These are phyloP conservation scores for Musca domestica DNA, from an alignment of 1,140 invertebrate genomes.

Conservation along the genomic window DNA sequence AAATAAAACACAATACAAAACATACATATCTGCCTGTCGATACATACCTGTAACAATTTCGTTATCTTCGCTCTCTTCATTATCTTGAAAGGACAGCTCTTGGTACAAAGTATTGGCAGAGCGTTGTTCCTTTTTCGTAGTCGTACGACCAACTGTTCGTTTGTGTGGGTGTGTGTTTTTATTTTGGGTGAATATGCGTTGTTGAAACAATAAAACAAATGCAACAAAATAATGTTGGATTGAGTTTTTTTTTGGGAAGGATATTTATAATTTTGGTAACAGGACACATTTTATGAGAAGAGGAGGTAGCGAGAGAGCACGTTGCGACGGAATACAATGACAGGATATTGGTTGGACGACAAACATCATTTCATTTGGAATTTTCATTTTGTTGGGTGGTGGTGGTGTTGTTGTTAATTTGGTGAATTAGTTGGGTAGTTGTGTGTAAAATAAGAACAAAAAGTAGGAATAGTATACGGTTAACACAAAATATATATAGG, in stretches of 20 bases:
- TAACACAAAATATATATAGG: constrained; percentile 9
- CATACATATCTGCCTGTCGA: not conserved
- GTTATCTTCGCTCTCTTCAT: constrained; percentile 78
- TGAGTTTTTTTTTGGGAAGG: no score
- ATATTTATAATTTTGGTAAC: not conserved
- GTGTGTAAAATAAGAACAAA: not conserved
- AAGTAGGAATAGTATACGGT: constrained; percentile 6
- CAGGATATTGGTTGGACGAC: no score
- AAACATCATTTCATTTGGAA: no score
- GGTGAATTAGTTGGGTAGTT: no score
- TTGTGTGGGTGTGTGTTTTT: no score
- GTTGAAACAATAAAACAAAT: not conserved
- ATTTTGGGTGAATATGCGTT: not conserved
- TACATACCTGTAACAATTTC: constrained; percentile 83
- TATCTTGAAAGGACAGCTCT: constrained; percentile 86
- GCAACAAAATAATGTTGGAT: constrained; percentile 11
- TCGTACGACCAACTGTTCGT: constrained; percentile 64
- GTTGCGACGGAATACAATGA: no score
- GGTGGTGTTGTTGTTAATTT: no score
- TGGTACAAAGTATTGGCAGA: constrained; percentile 90
- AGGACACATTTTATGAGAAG: not conserved
- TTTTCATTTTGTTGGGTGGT: no score
- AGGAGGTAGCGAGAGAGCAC: no score
- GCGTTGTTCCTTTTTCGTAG: constrained; percentile 83
- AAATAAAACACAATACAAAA: not conserved